phyloP scores from a whole-genome alignment of 1,140 invertebrate species.

The Drosophila repletoides region DNA sequence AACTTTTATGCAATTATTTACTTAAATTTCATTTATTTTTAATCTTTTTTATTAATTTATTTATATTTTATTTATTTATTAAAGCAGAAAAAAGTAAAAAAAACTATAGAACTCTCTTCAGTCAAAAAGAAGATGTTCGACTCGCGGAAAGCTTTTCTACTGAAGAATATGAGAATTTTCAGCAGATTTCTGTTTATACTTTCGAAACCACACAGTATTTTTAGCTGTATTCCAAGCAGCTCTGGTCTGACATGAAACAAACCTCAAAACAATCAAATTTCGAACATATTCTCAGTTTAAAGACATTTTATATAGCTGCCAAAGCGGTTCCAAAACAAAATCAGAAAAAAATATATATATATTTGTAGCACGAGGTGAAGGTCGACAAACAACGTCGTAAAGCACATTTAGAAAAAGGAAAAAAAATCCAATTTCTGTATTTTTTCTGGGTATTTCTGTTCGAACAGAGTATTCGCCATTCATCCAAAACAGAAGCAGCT shows the following conservation, averaged over 20 bases:
- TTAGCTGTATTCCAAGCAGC: neutral
- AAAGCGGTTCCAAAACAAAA: slow-evolving; percentile 1
- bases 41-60: too few species aligned
- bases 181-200: neutral
- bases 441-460: slow-evolving; percentile 1
- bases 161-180: too few species aligned
- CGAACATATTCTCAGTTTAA: slow-evolving; percentile 20
- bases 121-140: too few species aligned
- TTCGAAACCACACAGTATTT: neutral
- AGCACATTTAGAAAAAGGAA: slow-evolving; percentile 33
- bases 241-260: neutral
- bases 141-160: too few species aligned
- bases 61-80: too few species aligned
- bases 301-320: slow-evolving; percentile 1
- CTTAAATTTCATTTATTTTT: too few species aligned
- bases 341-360: neutral
- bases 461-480: slow-evolving; percentile 1
- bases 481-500: slow-evolving; percentile 19
- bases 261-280: slow-evolving; percentile 1
- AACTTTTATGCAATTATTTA: too few species aligned
- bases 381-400: slow-evolving; percentile 41
- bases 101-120: too few species aligned
- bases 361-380: slow-evolving; percentile 44
- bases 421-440: slow-evolving; percentile 23
- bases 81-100: too few species aligned